These are phyloP conservation scores for Eupithecia dodoneata DNA, from an alignment of 2,888 invertebrate species.

Conservation along the genomic window DNA sequence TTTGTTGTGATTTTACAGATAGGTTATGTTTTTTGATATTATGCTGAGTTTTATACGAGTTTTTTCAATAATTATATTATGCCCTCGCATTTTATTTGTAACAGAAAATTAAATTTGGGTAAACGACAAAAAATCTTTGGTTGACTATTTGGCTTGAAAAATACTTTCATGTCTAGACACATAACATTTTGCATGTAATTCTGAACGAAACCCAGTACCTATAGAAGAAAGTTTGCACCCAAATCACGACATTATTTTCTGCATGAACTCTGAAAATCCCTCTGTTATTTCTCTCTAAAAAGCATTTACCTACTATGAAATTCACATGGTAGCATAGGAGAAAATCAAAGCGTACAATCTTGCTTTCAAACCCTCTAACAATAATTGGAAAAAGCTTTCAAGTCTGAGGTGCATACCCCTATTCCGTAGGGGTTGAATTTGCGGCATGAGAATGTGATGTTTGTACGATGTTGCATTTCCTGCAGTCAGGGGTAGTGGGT, in stretches of 20 bases:
- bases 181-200: conserved; percentile 12
- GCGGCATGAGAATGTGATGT: conserved; percentile 63
- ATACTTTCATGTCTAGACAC: conserved; percentile 14
- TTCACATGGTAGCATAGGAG: conserved; percentile 37
- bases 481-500: conserved; percentile 62
- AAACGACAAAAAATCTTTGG: background rate
- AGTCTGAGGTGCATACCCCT: conserved; percentile 52
- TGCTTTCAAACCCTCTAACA: conserved; percentile 41
- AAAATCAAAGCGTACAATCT: conserved; percentile 37
- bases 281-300: conserved; percentile 16
- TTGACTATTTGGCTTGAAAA: background rate
- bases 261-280: conserved; percentile 20
- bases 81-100: background rate
- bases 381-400: conserved; percentile 67
- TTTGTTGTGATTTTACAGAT: background rate
- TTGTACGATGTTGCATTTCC: conserved; percentile 72
- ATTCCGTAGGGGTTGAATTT: conserved; percentile 50
- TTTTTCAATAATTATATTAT: background rate
- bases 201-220: background rate
- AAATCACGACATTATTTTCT: conserved; percentile 23
- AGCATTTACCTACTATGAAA: conserved; percentile 32
- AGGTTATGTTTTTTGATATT: background rate
- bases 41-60: background rate
- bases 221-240: conserved; percentile 16
- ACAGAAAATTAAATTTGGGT: background rate